phyloP scores from a whole-genome alignment of 2,797 vertebrate species.

The Cyclopterus lumpus region DNA sequence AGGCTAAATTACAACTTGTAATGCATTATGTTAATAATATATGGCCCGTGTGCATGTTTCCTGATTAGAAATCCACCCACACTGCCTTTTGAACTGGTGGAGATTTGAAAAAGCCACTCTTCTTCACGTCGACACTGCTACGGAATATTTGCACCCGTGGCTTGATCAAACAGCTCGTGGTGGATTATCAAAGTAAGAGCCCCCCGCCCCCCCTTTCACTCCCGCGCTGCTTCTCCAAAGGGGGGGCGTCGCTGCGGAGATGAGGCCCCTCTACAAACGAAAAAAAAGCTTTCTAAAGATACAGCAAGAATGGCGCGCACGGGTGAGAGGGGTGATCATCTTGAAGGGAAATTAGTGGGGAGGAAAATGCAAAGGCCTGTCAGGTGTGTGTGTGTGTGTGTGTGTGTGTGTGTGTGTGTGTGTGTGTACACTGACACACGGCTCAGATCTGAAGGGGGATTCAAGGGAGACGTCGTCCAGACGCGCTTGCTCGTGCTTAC shows the following conservation, averaged over 20 bases:
- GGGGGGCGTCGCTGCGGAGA: slow-evolving; percentile 37
- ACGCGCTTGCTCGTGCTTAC: slow-evolving; percentile 29
- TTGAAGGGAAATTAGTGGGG: slow-evolving; percentile 20
- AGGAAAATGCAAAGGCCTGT: slow-evolving; percentile 28
- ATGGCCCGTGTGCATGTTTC: slow-evolving; percentile 56
- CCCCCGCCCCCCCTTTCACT: slow-evolving; percentile 34
- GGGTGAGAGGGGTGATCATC: neutral
- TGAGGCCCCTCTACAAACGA: slow-evolving; percentile 55
- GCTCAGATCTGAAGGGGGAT: neutral
- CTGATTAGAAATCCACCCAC: slow-evolving; percentile 74
- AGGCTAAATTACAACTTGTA: slow-evolving; percentile 70
- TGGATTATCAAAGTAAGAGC: slow-evolving; percentile 67
- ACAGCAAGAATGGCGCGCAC: slow-evolving; percentile 11
- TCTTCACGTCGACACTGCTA: slow-evolving; percentile 47
- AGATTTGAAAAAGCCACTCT: slow-evolving; percentile 59
- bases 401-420: slow-evolving; percentile 21
- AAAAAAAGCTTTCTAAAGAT: slow-evolving; percentile 42
- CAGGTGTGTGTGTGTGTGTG: slow-evolving; percentile 30
- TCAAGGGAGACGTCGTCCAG: slow-evolving; percentile 1
- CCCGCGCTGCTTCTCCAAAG: slow-evolving; percentile 32
- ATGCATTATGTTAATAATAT: slow-evolving; percentile 69
- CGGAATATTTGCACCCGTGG: slow-evolving; percentile 61
- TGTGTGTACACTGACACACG: slow-evolving; percentile 11
- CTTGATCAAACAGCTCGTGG: slow-evolving; percentile 70
- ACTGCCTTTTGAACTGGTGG: slow-evolving; percentile 67